Percentiles rank a stretch among this genome's conserved stretches.
These are phyloP conservation scores for Iphiclides podalirius DNA, from an alignment of 2,888 invertebrate genomes.

Conservation along the genomic window DNA sequence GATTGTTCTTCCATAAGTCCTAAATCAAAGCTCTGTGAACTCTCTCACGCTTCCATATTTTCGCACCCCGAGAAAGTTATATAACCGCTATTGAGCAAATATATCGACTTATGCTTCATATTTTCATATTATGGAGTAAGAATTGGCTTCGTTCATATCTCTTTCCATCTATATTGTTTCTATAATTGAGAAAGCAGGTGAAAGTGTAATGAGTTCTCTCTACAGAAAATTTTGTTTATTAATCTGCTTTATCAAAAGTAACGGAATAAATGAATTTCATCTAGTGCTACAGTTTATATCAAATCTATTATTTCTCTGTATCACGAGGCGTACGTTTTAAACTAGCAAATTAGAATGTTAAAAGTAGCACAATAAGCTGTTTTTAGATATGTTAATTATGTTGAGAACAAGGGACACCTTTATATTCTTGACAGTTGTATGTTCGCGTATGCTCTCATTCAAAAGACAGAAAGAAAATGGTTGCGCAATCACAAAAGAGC, in stretches of 20 bases:
- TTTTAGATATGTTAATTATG: no score
- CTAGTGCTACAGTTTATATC: no score
- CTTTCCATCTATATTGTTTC: not conserved
- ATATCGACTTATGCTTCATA: constrained; percentile 75
- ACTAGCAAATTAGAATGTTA: no score
- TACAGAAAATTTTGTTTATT: no score
- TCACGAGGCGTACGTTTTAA: no score
- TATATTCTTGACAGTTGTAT: constrained; percentile 56
- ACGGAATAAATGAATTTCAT: no score
- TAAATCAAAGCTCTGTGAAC: constrained; percentile 74
- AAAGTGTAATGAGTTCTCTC: not conserved
- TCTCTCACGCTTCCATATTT: constrained; percentile 72
- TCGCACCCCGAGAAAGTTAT: constrained; percentile 72
- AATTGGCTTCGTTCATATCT: constrained; percentile 42
- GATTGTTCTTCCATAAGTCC: constrained; percentile 38
- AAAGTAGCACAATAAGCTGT: no score
- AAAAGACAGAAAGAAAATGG: constrained; percentile 50
- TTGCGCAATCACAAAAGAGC: constrained; percentile 62
- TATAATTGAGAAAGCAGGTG: not conserved
- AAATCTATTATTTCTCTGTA: no score
- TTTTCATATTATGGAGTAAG: constrained; percentile 67
- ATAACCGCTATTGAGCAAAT: constrained; percentile 77
- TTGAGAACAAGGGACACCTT: constrained; percentile 36
- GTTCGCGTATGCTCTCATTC: constrained; percentile 61
- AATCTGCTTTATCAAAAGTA: no score